Evolutionary conservation across 2,888 invertebrate species (phyloP).

Genomic region (Caenorhabditis macrosperma): DNA sequence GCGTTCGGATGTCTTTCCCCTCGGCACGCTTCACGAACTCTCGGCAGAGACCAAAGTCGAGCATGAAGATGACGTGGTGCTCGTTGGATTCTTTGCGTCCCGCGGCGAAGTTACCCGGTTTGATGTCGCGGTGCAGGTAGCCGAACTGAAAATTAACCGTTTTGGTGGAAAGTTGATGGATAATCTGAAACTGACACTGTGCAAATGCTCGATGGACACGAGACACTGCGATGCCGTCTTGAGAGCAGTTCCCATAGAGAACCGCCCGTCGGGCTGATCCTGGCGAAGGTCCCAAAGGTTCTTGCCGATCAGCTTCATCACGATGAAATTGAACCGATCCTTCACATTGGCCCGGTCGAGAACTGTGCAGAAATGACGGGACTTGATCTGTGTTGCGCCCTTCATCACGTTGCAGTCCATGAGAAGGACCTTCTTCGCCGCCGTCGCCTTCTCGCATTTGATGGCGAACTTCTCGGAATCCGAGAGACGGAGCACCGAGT

Average conservation of each 20-base stretch:
- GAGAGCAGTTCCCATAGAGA: conserved; percentile 63
- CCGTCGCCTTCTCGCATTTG: conserved; percentile 69
- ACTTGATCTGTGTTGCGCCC: conserved; percentile 66
- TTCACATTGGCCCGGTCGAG: conserved; percentile 69
- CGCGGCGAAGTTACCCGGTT: conserved; percentile 73
- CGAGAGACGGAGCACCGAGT: conserved; percentile 59
- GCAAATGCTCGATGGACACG: conserved; percentile 66
- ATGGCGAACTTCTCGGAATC: conserved; percentile 68
- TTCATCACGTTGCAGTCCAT: conserved; percentile 74
- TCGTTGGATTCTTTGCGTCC: conserved; percentile 67
- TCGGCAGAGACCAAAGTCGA: conserved; percentile 75
- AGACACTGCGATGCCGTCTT: conserved; percentile 66
- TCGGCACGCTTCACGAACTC: conserved; percentile 63
- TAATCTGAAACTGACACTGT: conserved; percentile 62
- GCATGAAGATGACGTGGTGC: conserved; percentile 70
- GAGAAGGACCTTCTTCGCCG: conserved; percentile 65
- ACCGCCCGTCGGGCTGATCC: conserved; percentile 57
- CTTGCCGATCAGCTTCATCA: conserved; percentile 74
- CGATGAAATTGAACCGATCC: conserved; percentile 70
- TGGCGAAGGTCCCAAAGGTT: conserved; percentile 74
- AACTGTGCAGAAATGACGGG: conserved; percentile 71
- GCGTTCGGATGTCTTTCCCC: conserved; percentile 69
- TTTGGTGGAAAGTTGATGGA: too few species aligned
- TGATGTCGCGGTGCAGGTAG: conserved; percentile 73
- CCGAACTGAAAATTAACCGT: conserved; percentile 67